Evolutionary conservation across 2,113 vertebrate genomes (phyloP).

Genomic region (Origma solitaria): DNA sequence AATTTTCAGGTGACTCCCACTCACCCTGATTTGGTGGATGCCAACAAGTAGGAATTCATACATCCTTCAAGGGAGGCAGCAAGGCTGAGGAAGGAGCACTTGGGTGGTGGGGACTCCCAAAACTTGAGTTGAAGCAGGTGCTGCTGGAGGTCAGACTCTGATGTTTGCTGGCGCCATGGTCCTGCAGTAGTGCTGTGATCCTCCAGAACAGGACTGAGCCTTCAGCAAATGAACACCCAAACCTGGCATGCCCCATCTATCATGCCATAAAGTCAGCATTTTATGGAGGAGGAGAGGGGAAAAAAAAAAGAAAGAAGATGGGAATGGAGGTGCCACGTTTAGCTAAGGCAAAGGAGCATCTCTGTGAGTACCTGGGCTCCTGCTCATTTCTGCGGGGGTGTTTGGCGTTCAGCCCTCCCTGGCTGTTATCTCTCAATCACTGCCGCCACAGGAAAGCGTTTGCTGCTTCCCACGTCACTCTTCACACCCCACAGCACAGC

Average conservation of each 20-base stretch:
- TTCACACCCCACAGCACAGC: background rate
- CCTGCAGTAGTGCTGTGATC: background rate
- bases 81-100: background rate
- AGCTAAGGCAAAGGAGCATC: background rate
- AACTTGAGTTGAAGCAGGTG: background rate
- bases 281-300: background rate
- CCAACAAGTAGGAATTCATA: background rate
- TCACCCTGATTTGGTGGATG: background rate
- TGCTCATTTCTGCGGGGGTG: background rate
- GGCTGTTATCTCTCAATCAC: slow-evolving; percentile 1
- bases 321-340: background rate
- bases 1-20: background rate
- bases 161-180: background rate
- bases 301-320: background rate
- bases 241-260: background rate
- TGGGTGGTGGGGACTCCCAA: background rate
- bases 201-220: background rate
- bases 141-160: background rate
- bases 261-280: background rate
- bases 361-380: background rate
- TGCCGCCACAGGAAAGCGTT: slow-evolving; percentile 32
- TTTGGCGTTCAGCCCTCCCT: background rate
- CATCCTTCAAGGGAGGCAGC: background rate
- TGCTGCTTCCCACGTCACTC: slow-evolving; percentile 23
- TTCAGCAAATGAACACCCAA: background rate